Percentiles rank a stretch among this genome's conserved stretches.
phyloP scores from a whole-genome alignment of 1,140 invertebrate species.

The Bombus pascuorum region DNA sequence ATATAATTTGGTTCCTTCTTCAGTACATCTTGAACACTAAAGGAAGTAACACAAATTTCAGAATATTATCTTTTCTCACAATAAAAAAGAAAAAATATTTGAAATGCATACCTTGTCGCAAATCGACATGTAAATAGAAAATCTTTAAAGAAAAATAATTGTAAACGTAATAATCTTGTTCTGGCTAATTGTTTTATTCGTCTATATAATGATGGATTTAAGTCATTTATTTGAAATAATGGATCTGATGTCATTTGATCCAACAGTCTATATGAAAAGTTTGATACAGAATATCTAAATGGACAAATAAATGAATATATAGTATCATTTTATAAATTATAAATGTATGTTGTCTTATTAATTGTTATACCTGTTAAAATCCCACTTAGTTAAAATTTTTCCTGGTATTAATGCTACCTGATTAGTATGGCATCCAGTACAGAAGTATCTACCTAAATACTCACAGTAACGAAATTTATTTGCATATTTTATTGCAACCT shows the following conservation, averaged over 20 bases:
- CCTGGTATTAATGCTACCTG: constrained; percentile 90
- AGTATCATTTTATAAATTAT: background rate
- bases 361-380: constrained; percentile 84
- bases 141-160: constrained; percentile 87
- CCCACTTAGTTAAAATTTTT: constrained; percentile 84
- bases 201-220: constrained; percentile 87
- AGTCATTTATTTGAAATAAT: constrained; percentile 88
- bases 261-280: constrained; percentile 90
- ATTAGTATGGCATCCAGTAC: constrained; percentile 93
- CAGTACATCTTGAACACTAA: constrained; percentile 85
- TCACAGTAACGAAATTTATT: constrained; percentile 91
- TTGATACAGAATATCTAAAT: constrained; percentile 89
- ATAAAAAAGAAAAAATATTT: background rate
- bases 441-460: constrained; percentile 94
- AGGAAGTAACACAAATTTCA: constrained; percentile 54
- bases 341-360: background rate
- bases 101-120: constrained; percentile 82
- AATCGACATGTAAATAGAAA: constrained; percentile 88
- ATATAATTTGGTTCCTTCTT: constrained; percentile 85
- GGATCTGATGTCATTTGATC: constrained; percentile 91
- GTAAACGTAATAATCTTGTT: constrained; percentile 84
- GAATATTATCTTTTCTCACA: background rate
- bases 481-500: constrained; percentile 88
- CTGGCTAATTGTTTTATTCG: constrained; percentile 85
- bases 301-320: background rate